Conservation (phyloP, 1,140 invertebrate genomes). For the Macrobrachium nipponense region DNA sequence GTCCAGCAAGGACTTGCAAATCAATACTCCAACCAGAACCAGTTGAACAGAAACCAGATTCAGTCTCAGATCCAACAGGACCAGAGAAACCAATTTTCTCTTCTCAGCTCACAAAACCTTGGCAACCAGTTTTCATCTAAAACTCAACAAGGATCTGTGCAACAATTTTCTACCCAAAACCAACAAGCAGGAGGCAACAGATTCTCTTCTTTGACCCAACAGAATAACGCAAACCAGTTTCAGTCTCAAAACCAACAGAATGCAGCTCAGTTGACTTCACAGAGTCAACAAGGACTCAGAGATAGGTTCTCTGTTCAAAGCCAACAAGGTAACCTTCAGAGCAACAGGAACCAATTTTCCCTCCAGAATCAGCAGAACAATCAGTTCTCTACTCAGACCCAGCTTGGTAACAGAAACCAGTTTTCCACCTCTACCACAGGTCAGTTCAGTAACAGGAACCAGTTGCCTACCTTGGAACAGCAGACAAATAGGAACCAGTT, state of each 20-base stretch:
- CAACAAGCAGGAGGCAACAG: too few relatives aligned
- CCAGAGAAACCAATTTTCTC: background rate
- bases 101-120: background rate
- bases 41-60: constrained; percentile 3
- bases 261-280: background rate
- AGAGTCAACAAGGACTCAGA: background rate
- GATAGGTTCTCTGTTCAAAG: too few relatives aligned
- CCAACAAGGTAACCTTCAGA: background rate
- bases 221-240: background rate
- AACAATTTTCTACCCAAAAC: constrained; percentile 6
- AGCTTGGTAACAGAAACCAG: constrained; percentile 7
- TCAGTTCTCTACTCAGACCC: background rate
- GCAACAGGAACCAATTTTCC: constrained; percentile 8
- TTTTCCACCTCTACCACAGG: background rate
- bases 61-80: background rate
- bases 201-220: too few relatives aligned
- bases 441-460: background rate
- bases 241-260: background rate
- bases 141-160: background rate
- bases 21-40: too few relatives aligned
- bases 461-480: background rate
- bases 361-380: background rate
- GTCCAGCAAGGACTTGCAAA: too few relatives aligned
- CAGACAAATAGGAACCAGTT: constrained; percentile 18
- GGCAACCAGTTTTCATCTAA: background rate